phyloP scores from a whole-genome alignment of 30 jellyfish, hydroid and myxozoan species.

The Pelagia noctiluca region DNA sequence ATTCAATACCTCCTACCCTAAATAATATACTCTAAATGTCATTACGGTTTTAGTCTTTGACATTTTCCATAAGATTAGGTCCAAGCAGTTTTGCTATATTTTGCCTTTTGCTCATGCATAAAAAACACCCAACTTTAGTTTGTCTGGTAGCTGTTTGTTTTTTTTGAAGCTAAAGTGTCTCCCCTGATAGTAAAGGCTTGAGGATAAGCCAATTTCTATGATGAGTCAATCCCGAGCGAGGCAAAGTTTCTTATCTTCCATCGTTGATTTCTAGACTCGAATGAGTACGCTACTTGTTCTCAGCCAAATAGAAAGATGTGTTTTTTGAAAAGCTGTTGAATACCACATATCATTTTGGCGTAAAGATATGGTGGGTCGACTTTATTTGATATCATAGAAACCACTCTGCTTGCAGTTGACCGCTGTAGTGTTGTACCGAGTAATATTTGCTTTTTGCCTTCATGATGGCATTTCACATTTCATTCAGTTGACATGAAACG shows the following conservation, averaged over 20 bases:
- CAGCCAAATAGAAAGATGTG: background rate
- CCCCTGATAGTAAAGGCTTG: slow-evolving; percentile 16
- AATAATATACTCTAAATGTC: background rate
- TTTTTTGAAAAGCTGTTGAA: background rate
- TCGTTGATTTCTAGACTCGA: background rate
- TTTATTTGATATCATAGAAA: background rate
- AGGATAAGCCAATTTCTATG: slow-evolving; percentile 1
- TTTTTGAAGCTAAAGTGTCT: background rate
- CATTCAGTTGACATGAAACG: background rate
- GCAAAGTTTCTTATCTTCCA: slow-evolving; percentile 2
- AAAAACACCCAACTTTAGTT: background rate
- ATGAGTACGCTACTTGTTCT: background rate
- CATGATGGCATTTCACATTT: background rate
- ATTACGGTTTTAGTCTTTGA: background rate
- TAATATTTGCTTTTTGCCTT: background rate
- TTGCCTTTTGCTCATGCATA: background rate
- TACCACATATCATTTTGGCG: slow-evolving; percentile 2
- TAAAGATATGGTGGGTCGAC: slow-evolving; percentile 13
- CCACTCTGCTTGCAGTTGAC: slow-evolving; percentile 10
- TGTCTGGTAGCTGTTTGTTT: background rate
- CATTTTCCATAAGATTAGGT: background rate
- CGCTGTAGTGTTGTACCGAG: slow-evolving; percentile 9
- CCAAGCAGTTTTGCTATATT: slow-evolving; percentile 1
- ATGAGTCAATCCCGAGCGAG: background rate
- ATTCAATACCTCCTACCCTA: background rate